phyloP scores from a whole-genome alignment of 2,797 vertebrate species.

The Gadopsis marmoratus region DNA sequence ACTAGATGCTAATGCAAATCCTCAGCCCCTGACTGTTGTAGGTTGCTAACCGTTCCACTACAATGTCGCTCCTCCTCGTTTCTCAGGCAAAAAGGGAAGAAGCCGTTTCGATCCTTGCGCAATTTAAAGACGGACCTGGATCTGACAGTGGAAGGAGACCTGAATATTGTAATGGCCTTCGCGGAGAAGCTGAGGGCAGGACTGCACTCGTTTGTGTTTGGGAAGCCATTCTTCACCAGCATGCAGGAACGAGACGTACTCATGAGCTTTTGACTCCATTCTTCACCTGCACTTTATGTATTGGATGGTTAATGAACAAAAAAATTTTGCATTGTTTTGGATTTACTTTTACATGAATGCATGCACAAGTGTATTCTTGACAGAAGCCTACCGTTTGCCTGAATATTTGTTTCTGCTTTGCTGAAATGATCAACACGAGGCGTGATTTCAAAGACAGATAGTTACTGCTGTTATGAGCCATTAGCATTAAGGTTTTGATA shows the following conservation, averaged over 20 bases:
- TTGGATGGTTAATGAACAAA: background rate
- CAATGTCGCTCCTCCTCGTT: slow-evolving; percentile 7
- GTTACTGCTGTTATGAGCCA: slow-evolving; percentile 59
- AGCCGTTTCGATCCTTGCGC: slow-evolving; percentile 93
- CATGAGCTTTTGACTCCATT: slow-evolving; percentile 89
- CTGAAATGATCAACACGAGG: slow-evolving; percentile 10
- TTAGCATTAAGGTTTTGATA: slow-evolving; percentile 36
- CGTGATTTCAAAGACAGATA: slow-evolving; percentile 29
- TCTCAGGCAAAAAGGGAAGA: slow-evolving; percentile 96
- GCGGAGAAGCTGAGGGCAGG: slow-evolving; percentile 97
- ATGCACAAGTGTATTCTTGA: slow-evolving; percentile 5
- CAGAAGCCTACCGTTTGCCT: background rate
- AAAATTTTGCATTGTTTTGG: background rate
- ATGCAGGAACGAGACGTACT: slow-evolving; percentile 95
- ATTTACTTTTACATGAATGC: slow-evolving; percentile 27
- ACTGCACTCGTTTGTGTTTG: slow-evolving; percentile 96
- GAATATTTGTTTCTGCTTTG: slow-evolving; percentile 31
- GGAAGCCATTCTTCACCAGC: slow-evolving; percentile 94
- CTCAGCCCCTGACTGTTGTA: slow-evolving; percentile 36
- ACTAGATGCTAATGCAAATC: slow-evolving; percentile 54
- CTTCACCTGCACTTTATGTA: slow-evolving; percentile 16
- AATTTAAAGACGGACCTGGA: slow-evolving; percentile 95
- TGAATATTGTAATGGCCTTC: slow-evolving; percentile 96
- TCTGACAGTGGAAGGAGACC: slow-evolving; percentile 94
- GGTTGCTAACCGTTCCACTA: slow-evolving; percentile 29